Evolutionary conservation across 2,797 vertebrate genomes (phyloP).

Genomic region (Gymnothorax javanicus): DNA sequence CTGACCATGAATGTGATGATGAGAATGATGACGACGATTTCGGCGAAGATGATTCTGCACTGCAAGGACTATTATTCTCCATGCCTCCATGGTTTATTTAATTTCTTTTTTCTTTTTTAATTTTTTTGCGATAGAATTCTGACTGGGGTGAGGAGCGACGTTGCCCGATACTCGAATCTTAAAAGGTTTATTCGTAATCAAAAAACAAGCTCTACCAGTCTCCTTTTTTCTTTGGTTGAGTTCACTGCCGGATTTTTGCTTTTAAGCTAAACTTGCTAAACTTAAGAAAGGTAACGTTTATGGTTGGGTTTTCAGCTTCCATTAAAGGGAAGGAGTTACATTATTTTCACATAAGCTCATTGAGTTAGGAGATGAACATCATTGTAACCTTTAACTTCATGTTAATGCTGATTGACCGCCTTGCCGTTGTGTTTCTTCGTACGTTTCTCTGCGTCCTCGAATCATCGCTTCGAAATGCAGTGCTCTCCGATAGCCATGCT

Average conservation of each 20-base stretch:
- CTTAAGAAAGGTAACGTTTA: constrained; percentile 9
- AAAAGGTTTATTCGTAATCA: not conserved
- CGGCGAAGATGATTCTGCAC: constrained; percentile 12
- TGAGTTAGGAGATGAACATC: not conserved
- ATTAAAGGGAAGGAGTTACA: not conserved
- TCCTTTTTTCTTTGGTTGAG: not conserved
- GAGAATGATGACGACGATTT: not conserved
- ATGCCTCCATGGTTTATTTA: not conserved
- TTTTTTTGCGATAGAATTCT: not conserved
- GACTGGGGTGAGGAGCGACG: not conserved
- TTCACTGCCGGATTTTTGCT: not conserved
- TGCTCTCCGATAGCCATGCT: not conserved
- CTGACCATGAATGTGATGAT: constrained; percentile 31
- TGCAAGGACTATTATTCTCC: constrained; percentile 15
- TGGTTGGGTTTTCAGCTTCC: not conserved
- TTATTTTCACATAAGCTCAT: not conserved
- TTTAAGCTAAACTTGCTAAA: not conserved
- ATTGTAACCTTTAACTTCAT: not conserved
- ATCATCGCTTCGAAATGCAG: constrained; percentile 16
- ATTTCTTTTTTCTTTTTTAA: not conserved
- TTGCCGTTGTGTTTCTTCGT: not conserved
- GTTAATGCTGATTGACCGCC: not conserved
- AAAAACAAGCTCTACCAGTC: not conserved
- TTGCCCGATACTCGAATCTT: not conserved
- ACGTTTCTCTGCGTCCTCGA: not conserved